Conservation (phyloP, 1,140 invertebrate genomes). For the Varroa destructor region DNA sequence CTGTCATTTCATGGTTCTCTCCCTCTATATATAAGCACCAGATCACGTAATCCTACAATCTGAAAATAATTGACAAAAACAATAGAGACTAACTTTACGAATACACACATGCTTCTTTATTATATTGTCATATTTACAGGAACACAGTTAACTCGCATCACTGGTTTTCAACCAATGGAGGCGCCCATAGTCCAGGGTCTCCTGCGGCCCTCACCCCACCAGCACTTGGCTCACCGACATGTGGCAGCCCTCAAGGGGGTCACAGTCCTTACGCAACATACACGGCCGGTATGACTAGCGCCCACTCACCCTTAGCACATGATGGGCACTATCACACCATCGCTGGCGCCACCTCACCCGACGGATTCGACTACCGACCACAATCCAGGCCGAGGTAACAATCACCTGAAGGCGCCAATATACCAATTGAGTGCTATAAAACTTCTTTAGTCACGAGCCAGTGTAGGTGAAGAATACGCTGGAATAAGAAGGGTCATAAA, state of each 20-base stretch:
- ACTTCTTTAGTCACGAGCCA: background rate
- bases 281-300: no score
- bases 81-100: no score
- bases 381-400: constrained; percentile 16
- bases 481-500: background rate
- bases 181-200: constrained; percentile 7
- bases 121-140: background rate
- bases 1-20: no score
- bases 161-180: constrained; percentile 22
- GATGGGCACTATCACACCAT: background rate
- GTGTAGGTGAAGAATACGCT: background rate
- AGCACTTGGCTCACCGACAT: background rate
- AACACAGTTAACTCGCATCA: constrained; percentile 8
- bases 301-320: no score
- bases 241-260: no score
- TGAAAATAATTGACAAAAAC: no score
- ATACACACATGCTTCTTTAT: no score
- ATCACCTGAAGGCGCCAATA: background rate
- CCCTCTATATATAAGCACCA: no score
- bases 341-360: background rate
- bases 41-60: no score
- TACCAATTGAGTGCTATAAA: background rate
- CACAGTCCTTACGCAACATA: no score
- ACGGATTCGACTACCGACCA: constrained; percentile 19
- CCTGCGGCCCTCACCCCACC: background rate